phyloP scores from a whole-genome alignment of 2,888 invertebrate species.

The Hemithea aestivaria region DNA sequence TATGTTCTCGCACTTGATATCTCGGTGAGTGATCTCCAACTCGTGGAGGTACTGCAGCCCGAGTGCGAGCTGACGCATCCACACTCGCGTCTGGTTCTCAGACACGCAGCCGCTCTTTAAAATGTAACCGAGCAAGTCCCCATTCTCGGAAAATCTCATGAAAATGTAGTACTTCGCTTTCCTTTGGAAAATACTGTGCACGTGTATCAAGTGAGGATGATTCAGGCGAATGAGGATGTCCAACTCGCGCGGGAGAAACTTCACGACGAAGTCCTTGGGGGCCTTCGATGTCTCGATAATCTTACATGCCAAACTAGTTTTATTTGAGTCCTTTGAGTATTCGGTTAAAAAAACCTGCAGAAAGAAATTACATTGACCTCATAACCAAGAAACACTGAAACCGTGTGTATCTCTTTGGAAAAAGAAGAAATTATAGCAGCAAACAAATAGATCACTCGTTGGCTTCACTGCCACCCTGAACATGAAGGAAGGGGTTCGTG shows the following conservation, averaged over 20 bases:
- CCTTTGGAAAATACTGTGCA: slow-evolving; percentile 87
- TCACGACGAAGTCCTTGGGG: slow-evolving; percentile 86
- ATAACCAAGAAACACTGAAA: too few species aligned
- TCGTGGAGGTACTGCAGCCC: slow-evolving; percentile 86
- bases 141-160: slow-evolving; percentile 88
- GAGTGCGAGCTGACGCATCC: slow-evolving; percentile 84
- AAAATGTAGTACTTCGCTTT: slow-evolving; percentile 87
- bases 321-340: slow-evolving; percentile 54
- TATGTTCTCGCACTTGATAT: slow-evolving; percentile 91
- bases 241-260: slow-evolving; percentile 91
- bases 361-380: slow-evolving; percentile 2
- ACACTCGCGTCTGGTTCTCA: slow-evolving; percentile 84
- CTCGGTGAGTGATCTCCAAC: slow-evolving; percentile 86
- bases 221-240: slow-evolving; percentile 86
- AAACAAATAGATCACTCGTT: too few species aligned
- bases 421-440: too few species aligned
- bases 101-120: slow-evolving; percentile 83
- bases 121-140: slow-evolving; percentile 86
- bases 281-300: slow-evolving; percentile 85
- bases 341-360: slow-evolving; percentile 67
- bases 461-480: too few species aligned
- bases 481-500: too few species aligned
- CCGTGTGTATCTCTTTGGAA: too few species aligned
- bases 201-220: slow-evolving; percentile 88
- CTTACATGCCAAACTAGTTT: slow-evolving; percentile 82